A percentile compares a stretch with the other conserved stretches of the same genome.
These are phyloP conservation scores for Enhydra lutris DNA, from an alignment of 2,113 vertebrate genomes.

Conservation along the genomic window DNA sequence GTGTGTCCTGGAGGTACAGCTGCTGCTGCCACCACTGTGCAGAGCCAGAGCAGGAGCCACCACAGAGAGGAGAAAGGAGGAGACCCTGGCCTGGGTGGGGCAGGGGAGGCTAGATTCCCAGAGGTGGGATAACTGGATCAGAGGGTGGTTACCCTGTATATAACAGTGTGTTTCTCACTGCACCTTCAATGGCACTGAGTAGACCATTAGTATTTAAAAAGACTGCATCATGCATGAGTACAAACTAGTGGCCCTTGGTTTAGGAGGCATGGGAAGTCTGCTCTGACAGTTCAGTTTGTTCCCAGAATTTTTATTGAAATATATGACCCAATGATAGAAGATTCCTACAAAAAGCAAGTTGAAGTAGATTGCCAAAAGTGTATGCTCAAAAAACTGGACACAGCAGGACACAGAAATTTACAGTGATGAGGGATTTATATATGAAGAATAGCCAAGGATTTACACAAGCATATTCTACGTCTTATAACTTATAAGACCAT, in stretches of 20 bases:
- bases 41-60: background rate
- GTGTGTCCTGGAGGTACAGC: background rate
- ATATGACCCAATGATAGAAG: background rate
- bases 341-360: constrained; percentile 80
- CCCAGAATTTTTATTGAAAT: background rate
- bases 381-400: constrained; percentile 90
- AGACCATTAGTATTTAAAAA: constrained; percentile 42
- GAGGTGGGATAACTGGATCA: constrained; percentile 54
- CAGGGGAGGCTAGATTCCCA: constrained; percentile 33
- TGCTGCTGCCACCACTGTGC: background rate
- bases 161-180: constrained; percentile 43
- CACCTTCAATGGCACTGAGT: constrained; percentile 43
- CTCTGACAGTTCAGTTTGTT: background rate
- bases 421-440: background rate
- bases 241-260: background rate
- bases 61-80: background rate
- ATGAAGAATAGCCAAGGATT: background rate
- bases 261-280: background rate
- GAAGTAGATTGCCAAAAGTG: constrained; percentile 88
- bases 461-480: background rate
- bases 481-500: background rate
- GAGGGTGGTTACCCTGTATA: constrained; percentile 22
- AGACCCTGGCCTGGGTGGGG: background rate
- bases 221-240: background rate
- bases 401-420: constrained; percentile 80